A percentile compares a stretch with the other conserved stretches of the same genome.
phyloP scores from a whole-genome alignment of 2,113 vertebrate species.

The Octodon degus region DNA sequence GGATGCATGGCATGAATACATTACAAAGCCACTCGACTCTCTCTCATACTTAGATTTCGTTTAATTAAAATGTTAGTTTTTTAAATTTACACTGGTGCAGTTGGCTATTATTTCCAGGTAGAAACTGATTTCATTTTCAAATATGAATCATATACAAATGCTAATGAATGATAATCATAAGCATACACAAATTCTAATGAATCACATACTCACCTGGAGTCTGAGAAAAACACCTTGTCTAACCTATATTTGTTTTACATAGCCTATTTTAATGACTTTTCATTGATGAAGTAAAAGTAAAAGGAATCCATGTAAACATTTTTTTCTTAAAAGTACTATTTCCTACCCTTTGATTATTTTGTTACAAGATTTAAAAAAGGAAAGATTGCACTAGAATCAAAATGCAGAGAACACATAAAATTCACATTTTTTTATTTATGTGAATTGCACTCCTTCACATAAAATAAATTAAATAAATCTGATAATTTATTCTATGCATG shows the following conservation, averaged over 20 bases:
- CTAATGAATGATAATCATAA: conserved; percentile 51
- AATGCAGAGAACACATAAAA: conserved; percentile 53
- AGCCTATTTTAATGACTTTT: conserved; percentile 12
- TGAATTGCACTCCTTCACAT: conserved; percentile 19
- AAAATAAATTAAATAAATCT: conserved; percentile 45
- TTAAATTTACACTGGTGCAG: conserved; percentile 61
- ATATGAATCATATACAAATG: conserved; percentile 40
- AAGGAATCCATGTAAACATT: not conserved
- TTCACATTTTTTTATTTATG: not conserved
- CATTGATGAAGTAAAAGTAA: not conserved
- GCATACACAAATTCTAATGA: conserved; percentile 58
- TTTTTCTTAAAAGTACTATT: not conserved
- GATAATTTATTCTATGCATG: not conserved
- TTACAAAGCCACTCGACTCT: conserved; percentile 35
- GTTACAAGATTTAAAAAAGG: not conserved
- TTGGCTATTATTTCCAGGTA: not conserved
- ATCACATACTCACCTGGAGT: conserved; percentile 48
- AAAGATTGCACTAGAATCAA: not conserved
- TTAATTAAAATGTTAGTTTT: conserved; percentile 58
- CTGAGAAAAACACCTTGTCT: conserved; percentile 44
- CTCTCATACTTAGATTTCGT: not conserved
- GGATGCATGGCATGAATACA: not conserved
- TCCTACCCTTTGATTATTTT: not conserved
- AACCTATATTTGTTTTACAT: conserved; percentile 23
- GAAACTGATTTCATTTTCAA: conserved; percentile 58